Evolutionary conservation across 2,888 invertebrate genomes (phyloP).

Genomic region (Pyrochroa serraticornis): DNA sequence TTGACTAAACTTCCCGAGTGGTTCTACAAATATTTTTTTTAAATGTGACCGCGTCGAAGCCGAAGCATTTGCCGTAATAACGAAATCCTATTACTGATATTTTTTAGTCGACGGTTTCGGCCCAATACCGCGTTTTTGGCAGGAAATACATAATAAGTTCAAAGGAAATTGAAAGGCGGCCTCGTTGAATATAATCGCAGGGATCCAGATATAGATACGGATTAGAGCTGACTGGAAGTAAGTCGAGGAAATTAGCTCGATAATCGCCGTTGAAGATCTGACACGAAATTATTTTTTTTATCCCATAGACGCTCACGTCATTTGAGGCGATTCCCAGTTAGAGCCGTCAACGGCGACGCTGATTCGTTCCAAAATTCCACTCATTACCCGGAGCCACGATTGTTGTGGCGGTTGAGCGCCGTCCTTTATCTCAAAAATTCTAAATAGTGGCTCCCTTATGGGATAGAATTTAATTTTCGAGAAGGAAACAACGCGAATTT

Average conservation of each 20-base stretch:
- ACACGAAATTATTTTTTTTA: conserved; percentile 29
- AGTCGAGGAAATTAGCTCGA: conserved; percentile 31
- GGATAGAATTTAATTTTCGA: conserved; percentile 53
- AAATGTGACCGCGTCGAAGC: conserved; percentile 13
- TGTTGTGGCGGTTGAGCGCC: no score
- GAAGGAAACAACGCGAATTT: conserved; percentile 55
- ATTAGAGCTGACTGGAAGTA: conserved; percentile 30
- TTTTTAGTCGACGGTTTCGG: conserved; percentile 7
- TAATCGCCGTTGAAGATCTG: conserved; percentile 29
- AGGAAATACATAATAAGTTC: conserved; percentile 26
- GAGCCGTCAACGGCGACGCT: no score
- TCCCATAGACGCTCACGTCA: conserved; percentile 9
- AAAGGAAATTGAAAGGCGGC: conserved; percentile 29
- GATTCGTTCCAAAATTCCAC: no score
- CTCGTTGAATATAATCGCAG: conserved; percentile 23
- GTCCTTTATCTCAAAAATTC: conserved; percentile 7
- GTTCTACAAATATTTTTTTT: conserved; percentile 10
- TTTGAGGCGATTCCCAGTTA: neutral
- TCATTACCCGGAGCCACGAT: no score
- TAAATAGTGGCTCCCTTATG: conserved; percentile 16
- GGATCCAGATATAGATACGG: conserved; percentile 28
- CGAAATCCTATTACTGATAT: conserved; percentile 21
- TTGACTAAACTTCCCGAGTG: neutral
- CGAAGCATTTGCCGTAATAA: conserved; percentile 13
- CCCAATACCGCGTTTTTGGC: conserved; percentile 17